Percentiles rank a stretch among this genome's conserved stretches.
Evolutionary conservation across 2,113 vertebrate species (phyloP).

Genomic region (Oreocharis arfaki): DNA sequence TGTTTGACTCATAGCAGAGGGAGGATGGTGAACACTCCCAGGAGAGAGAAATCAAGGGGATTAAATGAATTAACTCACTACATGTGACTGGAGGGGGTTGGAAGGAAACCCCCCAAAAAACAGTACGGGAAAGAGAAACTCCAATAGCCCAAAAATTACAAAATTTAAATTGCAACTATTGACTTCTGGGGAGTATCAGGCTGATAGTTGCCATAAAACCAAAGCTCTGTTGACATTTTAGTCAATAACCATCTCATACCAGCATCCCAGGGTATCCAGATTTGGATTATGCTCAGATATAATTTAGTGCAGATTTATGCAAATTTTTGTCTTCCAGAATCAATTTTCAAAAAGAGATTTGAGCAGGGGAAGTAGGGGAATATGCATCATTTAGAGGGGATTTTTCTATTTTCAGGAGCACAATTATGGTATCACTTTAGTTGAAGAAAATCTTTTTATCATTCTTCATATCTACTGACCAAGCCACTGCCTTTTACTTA

Average conservation of each 20-base stretch:
- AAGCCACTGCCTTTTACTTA: not conserved
- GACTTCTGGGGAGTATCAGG: constrained; percentile 50
- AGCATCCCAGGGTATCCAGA: not conserved
- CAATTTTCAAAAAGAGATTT: not conserved
- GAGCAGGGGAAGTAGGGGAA: not conserved
- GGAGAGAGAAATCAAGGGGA: not conserved
- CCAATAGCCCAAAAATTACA: constrained; percentile 34
- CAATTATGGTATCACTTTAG: not conserved
- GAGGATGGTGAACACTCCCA: not conserved
- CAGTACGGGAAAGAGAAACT: constrained; percentile 54
- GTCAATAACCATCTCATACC: constrained; percentile 32
- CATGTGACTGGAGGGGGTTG: not conserved
- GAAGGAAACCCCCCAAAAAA: not conserved
- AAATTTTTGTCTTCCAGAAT: not conserved
- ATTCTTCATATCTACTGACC: not conserved
- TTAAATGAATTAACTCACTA: not conserved
- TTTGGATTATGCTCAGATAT: not conserved
- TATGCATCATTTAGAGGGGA: not conserved
- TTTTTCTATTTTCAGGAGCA: not conserved
- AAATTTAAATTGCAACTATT: constrained; percentile 61
- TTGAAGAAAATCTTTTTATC: not conserved
- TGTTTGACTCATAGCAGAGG: not conserved
- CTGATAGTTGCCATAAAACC: constrained; percentile 57
- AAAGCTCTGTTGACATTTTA: constrained; percentile 49
- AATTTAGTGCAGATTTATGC: not conserved